Base-by-base conservation (phyloP, 30 jellyfish, hydroid and myxozoan species). In the Mastigias papua region DNA sequence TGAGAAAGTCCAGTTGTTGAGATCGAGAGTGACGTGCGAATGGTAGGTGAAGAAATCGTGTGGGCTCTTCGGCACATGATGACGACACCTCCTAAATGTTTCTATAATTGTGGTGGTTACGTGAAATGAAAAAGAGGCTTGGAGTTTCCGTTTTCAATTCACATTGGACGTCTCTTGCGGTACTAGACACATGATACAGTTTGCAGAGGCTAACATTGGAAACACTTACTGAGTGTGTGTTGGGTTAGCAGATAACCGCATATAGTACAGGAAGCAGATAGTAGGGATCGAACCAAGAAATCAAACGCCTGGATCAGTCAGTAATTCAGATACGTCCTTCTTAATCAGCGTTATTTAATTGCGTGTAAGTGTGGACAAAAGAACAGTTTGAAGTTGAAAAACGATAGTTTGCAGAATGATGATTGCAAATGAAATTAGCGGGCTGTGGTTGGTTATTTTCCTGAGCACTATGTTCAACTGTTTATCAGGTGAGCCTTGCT, bases 391-490 rank as follows among this genome's bases (percentile, higher is more conserved):
- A 49, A 30, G 63, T 27, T 27, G 83, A 34, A 69, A 42, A 72
- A 48, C 34, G 69, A 35, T 72, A n/a, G 69, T 84, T 85, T 72
- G 50, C 88, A 85, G 57, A 58, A 85, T 85, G 94, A 73, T 85
- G 82, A 85, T 85, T 72, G 48, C 76, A 71, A 85, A 85, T 85
- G 89, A 61, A 72, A 85, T 85, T 85, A 85, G 88, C 69, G 94
- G 88, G 62, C 77, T 61, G 94, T 78, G 94, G 94, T 61, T 63
- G 73, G 83, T 73, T 60, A 73, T 85, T 60, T 73, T 85, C 31
- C 76, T 85, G 88, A 48, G 71, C 83, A n/a, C 83, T 1, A 31
- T 73, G 37, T 48, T 83, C 61, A 54, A 73, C 51, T 42, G 73
- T 35, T 21, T 23, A 25, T 70, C 94, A 72, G 94, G 94, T 85